phyloP scores from a whole-genome alignment of 2,888 invertebrate genomes.

The Meghimatium bilineatum region DNA sequence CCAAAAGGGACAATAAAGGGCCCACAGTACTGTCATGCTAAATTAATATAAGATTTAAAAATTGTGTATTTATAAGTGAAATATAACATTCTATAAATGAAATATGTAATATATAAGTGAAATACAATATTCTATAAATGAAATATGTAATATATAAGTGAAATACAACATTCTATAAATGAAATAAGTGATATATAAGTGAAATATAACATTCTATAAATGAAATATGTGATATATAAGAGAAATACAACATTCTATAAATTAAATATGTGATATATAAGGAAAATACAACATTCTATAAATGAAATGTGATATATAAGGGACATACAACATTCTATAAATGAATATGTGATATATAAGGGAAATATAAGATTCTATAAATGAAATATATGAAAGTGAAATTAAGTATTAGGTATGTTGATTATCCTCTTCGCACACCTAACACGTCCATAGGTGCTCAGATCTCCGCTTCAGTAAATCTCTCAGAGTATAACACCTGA shows the following conservation, averaged over 20 bases:
- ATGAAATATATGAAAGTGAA: too few relatives aligned
- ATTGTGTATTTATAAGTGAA: neutral
- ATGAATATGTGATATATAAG: neutral
- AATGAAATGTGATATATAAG: neutral
- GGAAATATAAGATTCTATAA: neutral
- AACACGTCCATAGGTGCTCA: too few relatives aligned
- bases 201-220: neutral
- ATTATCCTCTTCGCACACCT: too few relatives aligned
- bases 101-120: neutral
- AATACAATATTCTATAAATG: neutral
- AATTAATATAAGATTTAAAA: neutral
- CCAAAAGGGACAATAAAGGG: conserved; percentile 26
- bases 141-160: neutral
- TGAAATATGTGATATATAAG: neutral
- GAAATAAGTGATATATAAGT: neutral
- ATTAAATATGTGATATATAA: neutral
- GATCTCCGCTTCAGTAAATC: too few relatives aligned
- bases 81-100: neutral
- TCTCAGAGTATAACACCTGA: too few relatives aligned
- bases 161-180: neutral
- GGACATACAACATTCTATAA: neutral
- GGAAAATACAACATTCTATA: neutral
- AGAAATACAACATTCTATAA: neutral
- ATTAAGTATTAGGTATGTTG: too few relatives aligned
- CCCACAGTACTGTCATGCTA: conserved; percentile 37